Conservation (phyloP, 92 coral and sea anemone genomes). For the Hydrozoanthus gracilis region DNA sequence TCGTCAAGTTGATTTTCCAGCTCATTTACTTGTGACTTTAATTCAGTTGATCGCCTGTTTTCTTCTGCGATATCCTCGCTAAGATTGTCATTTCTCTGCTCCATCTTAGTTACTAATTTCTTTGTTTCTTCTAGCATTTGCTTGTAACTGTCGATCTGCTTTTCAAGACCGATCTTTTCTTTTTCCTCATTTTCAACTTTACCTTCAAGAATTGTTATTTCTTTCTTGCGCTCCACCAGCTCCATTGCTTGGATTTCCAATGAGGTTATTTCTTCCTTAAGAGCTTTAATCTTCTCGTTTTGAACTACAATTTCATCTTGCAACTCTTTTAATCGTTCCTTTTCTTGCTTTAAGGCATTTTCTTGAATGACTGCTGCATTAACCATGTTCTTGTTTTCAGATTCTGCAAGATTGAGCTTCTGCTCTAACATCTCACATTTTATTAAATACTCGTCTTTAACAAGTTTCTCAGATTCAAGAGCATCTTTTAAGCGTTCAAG, state of each 20-base stretch:
- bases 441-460: slow-evolving; percentile 68
- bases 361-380: slow-evolving; percentile 60
- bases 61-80: slow-evolving; percentile 69
- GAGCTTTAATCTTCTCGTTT: slow-evolving; percentile 37
- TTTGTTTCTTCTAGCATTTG: slow-evolving; percentile 47
- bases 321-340: slow-evolving; percentile 52
- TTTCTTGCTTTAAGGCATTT: slow-evolving; percentile 60
- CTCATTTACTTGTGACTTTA: slow-evolving; percentile 73
- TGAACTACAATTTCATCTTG: slow-evolving; percentile 52
- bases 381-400: slow-evolving; percentile 55
- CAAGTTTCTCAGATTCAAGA: slow-evolving; percentile 71
- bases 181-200: slow-evolving; percentile 45
- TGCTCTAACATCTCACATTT: slow-evolving; percentile 76
- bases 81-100: slow-evolving; percentile 69
- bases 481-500: slow-evolving; percentile 63
- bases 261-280: not conserved
- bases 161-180: slow-evolving; percentile 62
- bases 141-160: slow-evolving; percentile 47
- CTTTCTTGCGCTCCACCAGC: not conserved
- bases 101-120: slow-evolving; percentile 73
- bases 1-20: slow-evolving; percentile 67
- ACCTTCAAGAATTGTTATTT: not conserved
- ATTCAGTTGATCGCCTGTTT: slow-evolving; percentile 66
- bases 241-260: not conserved
- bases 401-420: slow-evolving; percentile 65